Evolutionary conservation across 92 coral and sea anemone species (phyloP).

Genomic region (Scolanthus callimorphus): DNA sequence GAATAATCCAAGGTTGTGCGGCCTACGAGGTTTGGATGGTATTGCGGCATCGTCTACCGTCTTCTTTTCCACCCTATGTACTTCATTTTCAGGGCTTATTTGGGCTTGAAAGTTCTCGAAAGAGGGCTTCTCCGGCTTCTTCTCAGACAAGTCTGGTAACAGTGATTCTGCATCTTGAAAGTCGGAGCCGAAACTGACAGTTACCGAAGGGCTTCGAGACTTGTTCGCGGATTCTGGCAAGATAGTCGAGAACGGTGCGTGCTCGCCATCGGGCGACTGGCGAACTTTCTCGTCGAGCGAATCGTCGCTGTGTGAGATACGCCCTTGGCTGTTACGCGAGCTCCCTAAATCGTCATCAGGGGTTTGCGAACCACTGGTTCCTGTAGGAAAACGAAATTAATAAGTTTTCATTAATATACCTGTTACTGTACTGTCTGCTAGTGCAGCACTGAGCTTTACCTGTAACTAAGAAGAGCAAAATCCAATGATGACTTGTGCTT

Average conservation of each 20-base stretch:
- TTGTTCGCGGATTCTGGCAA: slow-evolving; percentile 14
- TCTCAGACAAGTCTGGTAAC: slow-evolving; percentile 69
- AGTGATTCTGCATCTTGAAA: slow-evolving; percentile 45
- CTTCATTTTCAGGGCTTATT: slow-evolving; percentile 1
- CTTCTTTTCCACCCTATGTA: slow-evolving; percentile 10
- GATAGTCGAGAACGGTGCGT: not conserved
- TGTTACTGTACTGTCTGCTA: too few species aligned
- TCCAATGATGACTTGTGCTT: too few species aligned
- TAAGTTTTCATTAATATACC: too few species aligned
- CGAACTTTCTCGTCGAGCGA: not conserved
- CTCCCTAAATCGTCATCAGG: slow-evolving; percentile 63
- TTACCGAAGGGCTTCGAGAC: slow-evolving; percentile 41
- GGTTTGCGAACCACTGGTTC: slow-evolving; percentile 72
- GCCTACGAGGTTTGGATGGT: slow-evolving; percentile 44
- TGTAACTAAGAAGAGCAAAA: too few species aligned
- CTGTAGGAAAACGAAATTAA: slow-evolving; percentile 18
- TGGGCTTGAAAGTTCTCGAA: slow-evolving; percentile 5
- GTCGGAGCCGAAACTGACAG: slow-evolving; percentile 59
- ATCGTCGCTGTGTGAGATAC: not conserved
- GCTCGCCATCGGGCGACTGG: not conserved
- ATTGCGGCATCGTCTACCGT: slow-evolving; percentile 29
- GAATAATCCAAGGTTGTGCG: slow-evolving; percentile 52
- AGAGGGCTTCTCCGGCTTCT: slow-evolving; percentile 9
- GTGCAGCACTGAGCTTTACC: too few species aligned
- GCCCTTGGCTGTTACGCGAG: slow-evolving; percentile 26